Conservation (phyloP, 2,888 invertebrate genomes). For the Drosophila demipolita region DNA sequence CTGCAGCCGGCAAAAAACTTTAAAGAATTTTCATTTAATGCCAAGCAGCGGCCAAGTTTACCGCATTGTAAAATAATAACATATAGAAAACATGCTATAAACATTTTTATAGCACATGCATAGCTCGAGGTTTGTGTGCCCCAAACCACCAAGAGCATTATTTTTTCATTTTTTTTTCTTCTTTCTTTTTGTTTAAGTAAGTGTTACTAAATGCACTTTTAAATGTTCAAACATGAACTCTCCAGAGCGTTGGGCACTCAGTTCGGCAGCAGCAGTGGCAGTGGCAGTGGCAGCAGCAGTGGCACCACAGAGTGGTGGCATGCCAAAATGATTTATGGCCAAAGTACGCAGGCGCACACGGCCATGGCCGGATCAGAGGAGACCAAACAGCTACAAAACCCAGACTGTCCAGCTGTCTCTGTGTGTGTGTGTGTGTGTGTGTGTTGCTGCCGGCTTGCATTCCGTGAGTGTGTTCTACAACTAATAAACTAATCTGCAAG, state of each 20-base stretch:
- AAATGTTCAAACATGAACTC: constrained; percentile 80
- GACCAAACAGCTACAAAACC: constrained; percentile 19
- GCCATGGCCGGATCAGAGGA: constrained; percentile 61
- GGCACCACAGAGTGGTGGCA: constrained; percentile 56
- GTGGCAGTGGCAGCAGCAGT: neutral
- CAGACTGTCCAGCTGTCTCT: constrained; percentile 13
- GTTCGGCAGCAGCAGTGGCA: constrained; percentile 30
- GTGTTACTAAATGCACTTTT: constrained; percentile 84
- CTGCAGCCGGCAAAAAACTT: constrained; percentile 54
- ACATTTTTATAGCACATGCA: constrained; percentile 74
- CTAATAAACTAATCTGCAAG: constrained; percentile 81
- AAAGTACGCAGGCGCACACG: constrained; percentile 81
- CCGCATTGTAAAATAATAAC: constrained; percentile 71
- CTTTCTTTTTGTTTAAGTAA: constrained; percentile 72
- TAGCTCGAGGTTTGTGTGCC: neutral
- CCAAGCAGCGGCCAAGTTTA: constrained; percentile 50
- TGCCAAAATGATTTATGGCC: constrained; percentile 83
- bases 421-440: neutral
- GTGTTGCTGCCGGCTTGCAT: constrained; percentile 30
- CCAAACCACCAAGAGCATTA: constrained; percentile 29
- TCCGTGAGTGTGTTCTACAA: constrained; percentile 78
- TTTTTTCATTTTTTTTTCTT: constrained; percentile 15
- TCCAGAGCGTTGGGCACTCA: constrained; percentile 8
- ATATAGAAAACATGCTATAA: constrained; percentile 79
- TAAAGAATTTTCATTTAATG: constrained; percentile 75